phyloP scores from a whole-genome alignment of 2,797 vertebrate species.

The Sphenopsis melanotis region DNA sequence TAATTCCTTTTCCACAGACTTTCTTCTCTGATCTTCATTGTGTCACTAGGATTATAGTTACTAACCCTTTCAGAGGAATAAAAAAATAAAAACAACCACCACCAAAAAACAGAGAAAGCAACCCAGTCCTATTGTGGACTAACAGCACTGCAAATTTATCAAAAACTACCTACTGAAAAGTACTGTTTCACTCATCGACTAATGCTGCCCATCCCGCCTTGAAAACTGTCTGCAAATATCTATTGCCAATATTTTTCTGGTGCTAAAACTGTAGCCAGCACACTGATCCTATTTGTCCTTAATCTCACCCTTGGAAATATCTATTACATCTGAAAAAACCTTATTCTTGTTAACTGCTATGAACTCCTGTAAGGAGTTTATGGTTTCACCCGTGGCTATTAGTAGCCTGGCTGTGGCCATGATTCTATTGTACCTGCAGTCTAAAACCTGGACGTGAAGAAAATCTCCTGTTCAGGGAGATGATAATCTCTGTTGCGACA shows the following conservation, averaged over 20 bases:
- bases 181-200: neutral
- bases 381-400: neutral
- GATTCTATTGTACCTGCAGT: neutral
- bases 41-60: neutral
- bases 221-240: neutral
- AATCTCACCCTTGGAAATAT: neutral
- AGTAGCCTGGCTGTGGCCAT: neutral
- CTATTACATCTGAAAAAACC: neutral
- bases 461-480: neutral
- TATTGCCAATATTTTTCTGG: neutral
- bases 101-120: neutral
- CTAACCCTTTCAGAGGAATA: neutral
- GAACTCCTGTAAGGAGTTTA: neutral
- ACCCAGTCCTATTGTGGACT: neutral
- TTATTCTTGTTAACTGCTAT: neutral
- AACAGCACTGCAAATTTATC: neutral
- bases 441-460: neutral
- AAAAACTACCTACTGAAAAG: neutral
- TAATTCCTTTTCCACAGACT: neutral
- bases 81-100: neutral
- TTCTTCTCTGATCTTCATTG: neutral
- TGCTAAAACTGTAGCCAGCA: neutral
- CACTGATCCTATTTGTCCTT: neutral
- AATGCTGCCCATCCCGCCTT: accelerated
- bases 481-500: neutral